Evolutionary conservation across 2,888 invertebrate genomes (phyloP), one percentile per base, ranked within the genome.

Genomic region (Nomada ruficornis): DNA sequence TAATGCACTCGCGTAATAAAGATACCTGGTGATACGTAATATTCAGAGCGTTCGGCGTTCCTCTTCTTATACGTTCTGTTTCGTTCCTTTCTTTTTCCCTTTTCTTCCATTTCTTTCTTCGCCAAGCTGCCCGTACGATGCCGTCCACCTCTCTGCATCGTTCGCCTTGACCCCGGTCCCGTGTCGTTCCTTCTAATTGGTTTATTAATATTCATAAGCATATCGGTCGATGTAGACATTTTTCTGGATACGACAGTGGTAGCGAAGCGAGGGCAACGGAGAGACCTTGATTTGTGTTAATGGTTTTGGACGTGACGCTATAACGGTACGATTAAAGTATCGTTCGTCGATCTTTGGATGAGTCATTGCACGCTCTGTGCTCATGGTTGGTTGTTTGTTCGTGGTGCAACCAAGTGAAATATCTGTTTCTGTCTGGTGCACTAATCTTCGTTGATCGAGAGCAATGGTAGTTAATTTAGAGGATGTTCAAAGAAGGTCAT

Each of bases 1-100:
- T 71, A 68, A 71, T 80, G 71, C 69, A 67, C 62, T 70, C 52
- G 52, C 62, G 71, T 42, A 64, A 83, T 80, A 76, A 63, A 82
- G 63, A 73, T 73, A 65, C 54, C 20, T n/a, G 63, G 64, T 63
- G 68, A 77, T 77, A 77, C 75, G 64, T 76, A 69, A 80, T 82
- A 82, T 76, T 72, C 71, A 42, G 72, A 54, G 44, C 59, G 71
- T 54, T 26, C 59, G 20, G 18, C 59, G 47, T 63, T 67, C 63
- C 36, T 62, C 67, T 36, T 54, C 47, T 67, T 71, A 64, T 65
- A 71, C 77, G 76, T 62, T 47, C 68, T 18, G 11, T 23, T 63
- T 23, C 15, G 11, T 63, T 63, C 55, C 42, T 55, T 52, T 52
- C 59, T 29, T 55, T 71, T 29, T 47, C 67, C 26, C 23, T 42